phyloP scores from a whole-genome alignment of 1,140 invertebrate species.

The Dufourea novaeangliae region DNA sequence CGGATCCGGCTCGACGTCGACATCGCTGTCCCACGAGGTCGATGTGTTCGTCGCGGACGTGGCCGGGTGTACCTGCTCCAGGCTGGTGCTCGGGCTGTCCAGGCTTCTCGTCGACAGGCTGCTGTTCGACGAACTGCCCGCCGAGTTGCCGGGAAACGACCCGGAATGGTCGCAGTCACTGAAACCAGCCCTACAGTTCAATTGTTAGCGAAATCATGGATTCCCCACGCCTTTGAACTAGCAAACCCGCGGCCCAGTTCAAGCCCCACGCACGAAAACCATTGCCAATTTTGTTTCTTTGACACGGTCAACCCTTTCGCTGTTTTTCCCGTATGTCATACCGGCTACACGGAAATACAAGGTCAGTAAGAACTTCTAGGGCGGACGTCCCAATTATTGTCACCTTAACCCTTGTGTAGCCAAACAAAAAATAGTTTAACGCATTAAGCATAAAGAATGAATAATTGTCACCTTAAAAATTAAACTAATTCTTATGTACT shows the following conservation, averaged over 20 bases:
- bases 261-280: conserved; percentile 26
- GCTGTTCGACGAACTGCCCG: conserved; percentile 80
- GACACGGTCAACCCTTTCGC: conserved; percentile 3
- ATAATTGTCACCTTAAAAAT: too few relatives aligned
- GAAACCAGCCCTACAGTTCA: conserved; percentile 75
- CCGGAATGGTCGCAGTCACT: conserved; percentile 78
- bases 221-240: conserved; percentile 34
- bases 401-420: too few relatives aligned
- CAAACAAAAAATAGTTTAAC: too few relatives aligned
- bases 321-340: too few relatives aligned
- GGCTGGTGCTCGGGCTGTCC: conserved; percentile 82
- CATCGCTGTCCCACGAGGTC: conserved; percentile 88
- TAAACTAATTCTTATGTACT: too few relatives aligned
- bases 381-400: too few relatives aligned
- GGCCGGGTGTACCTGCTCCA: conserved; percentile 82
- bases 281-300: conserved; percentile 24
- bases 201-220: conserved; percentile 68
- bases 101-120: conserved; percentile 82
- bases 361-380: too few relatives aligned
- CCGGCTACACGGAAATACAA: too few relatives aligned
- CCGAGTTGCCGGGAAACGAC: conserved; percentile 78
- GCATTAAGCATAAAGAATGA: too few relatives aligned
- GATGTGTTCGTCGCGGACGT: conserved; percentile 69
- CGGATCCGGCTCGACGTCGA: conserved; percentile 90
- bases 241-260: conserved; percentile 4